Conservation (phyloP, 37 sponge, comb jelly and placozoan genomes). For the Hexactinellida sp. region DNA sequence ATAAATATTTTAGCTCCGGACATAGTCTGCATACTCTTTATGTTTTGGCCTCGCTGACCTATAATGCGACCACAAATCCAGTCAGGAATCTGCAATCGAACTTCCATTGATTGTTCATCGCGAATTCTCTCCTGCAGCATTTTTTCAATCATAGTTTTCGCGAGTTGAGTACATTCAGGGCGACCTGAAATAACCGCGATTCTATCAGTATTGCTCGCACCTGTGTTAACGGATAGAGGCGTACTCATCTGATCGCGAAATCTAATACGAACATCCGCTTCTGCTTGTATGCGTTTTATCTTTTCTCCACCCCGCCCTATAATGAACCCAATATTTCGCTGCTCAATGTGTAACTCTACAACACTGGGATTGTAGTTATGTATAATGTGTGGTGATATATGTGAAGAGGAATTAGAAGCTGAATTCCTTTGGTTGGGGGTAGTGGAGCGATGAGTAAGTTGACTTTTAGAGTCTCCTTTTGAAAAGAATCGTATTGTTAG, state of each 20-base stretch:
- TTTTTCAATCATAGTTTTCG: conserved; percentile 3
- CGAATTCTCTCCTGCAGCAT: neutral
- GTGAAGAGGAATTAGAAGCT: neutral
- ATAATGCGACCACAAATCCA: conserved; percentile 8
- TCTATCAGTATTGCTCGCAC: neutral
- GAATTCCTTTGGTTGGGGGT: neutral
- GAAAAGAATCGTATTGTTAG: neutral
- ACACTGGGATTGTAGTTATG: neutral
- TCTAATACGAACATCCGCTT: neutral
- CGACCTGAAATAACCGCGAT: conserved; percentile 7
- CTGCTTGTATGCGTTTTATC: neutral
- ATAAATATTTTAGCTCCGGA: neutral
- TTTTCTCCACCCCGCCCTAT: neutral
- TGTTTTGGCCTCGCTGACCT: neutral
- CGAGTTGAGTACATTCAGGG: conserved; percentile 12
- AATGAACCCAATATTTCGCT: neutral
- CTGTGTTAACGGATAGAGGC: neutral
- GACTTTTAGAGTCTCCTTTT: neutral
- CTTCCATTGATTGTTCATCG: conserved; percentile 7
- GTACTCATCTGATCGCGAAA: neutral
- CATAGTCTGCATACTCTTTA: neutral
- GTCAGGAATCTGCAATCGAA: neutral
- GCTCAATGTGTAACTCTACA: neutral
- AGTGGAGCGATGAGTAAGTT: neutral
- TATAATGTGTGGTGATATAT: neutral